Conservation (phyloP, 92 coral and sea anemone species). For the Epizoanthus illoricatus region DNA sequence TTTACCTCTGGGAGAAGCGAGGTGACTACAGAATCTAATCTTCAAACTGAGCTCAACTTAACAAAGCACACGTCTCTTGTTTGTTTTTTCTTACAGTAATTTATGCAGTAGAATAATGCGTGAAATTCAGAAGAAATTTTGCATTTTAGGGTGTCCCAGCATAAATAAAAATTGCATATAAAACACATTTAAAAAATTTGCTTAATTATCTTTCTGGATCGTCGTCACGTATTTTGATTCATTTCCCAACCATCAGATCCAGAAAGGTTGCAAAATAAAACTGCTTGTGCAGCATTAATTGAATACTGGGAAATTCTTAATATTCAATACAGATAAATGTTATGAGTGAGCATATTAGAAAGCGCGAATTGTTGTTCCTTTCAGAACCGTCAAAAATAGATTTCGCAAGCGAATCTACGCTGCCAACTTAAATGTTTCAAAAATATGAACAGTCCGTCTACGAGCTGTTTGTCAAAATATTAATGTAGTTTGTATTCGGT, state of each 20-base stretch:
- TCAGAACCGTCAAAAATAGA: background rate
- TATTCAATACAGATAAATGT: too few species aligned
- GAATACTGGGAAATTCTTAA: background rate
- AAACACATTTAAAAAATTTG: background rate
- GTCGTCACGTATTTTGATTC: background rate
- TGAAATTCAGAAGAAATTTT: background rate
- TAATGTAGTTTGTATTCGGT: too few species aligned
- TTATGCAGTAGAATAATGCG: background rate
- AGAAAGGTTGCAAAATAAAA: background rate
- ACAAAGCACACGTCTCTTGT: background rate
- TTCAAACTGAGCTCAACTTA: background rate
- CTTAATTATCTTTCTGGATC: constrained; percentile 12
- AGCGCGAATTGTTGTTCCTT: background rate
- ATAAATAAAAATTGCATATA: background rate
- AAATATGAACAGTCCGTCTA: background rate
- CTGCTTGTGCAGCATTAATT: background rate
- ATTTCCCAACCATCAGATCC: background rate
- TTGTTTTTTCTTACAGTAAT: background rate
- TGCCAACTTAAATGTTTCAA: background rate
- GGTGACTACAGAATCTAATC: background rate
- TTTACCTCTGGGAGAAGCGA: background rate
- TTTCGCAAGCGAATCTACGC: background rate
- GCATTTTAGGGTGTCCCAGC: background rate
- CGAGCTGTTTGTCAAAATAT: too few species aligned
- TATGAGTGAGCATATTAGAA: background rate